Evolutionary conservation across 2,797 vertebrate species (phyloP).

Genomic region (Myripristis murdjan): DNA sequence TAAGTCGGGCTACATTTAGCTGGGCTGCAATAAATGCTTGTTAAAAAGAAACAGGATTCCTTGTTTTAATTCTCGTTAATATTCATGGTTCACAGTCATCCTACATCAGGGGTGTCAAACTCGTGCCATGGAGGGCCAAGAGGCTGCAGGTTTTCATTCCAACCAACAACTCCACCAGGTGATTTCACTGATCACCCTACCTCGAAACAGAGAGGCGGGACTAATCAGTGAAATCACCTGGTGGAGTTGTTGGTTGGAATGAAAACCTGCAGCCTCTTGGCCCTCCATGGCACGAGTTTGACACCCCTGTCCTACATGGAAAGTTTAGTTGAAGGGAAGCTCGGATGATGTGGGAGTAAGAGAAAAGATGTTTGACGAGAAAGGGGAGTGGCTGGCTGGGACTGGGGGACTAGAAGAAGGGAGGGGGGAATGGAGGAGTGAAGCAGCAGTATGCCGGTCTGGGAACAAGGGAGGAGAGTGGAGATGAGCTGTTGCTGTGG

Average conservation of each 20-base stretch:
- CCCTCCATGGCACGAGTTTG: too few species aligned
- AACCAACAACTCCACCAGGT: too few species aligned
- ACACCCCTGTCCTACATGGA: slow-evolving; percentile 39
- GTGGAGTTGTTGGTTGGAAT: too few species aligned
- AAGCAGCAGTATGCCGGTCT: slow-evolving; percentile 59
- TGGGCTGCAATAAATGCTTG: slow-evolving; percentile 65
- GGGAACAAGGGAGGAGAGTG: slow-evolving; percentile 69
- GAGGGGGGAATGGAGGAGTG: slow-evolving; percentile 17
- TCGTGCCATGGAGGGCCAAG: too few species aligned
- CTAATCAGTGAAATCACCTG: too few species aligned
- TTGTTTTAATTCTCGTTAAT: slow-evolving; percentile 57
- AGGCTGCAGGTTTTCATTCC: too few species aligned
- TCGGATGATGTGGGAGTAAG: slow-evolving; percentile 57
- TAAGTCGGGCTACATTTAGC: slow-evolving; percentile 7
- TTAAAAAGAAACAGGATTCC: slow-evolving; percentile 47
- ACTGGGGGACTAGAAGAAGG: slow-evolving; percentile 60
- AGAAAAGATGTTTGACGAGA: slow-evolving; percentile 66
- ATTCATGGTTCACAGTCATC: slow-evolving; percentile 58
- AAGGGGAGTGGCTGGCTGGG: slow-evolving; percentile 55
- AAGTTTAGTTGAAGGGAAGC: slow-evolving; percentile 37
- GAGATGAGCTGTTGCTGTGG: slow-evolving; percentile 80
- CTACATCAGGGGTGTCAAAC: too few species aligned
- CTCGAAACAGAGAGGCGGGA: too few species aligned
- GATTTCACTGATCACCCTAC: too few species aligned
- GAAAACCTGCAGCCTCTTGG: too few species aligned